A percentile compares a stretch with the other conserved stretches of the same genome.
Evolutionary conservation across 2,113 vertebrate genomes (phyloP).

Genomic region (Clupea harengus): DNA sequence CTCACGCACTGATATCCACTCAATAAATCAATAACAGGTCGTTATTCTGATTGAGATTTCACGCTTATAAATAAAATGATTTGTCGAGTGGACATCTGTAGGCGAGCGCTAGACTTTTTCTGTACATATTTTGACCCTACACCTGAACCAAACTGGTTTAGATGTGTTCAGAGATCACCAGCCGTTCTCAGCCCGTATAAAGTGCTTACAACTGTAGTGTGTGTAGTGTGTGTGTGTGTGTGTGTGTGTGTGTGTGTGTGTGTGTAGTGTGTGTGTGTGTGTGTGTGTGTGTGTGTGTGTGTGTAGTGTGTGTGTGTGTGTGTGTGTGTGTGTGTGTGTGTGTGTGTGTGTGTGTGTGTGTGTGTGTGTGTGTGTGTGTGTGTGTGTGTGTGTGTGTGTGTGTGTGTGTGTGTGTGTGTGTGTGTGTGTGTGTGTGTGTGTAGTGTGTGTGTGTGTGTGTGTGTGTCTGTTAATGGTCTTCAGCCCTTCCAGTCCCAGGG

Average conservation of each 20-base stretch:
- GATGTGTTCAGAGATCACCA: not conserved
- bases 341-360: not conserved
- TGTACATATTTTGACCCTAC: not conserved
- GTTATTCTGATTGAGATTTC: not conserved
- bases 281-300: not conserved
- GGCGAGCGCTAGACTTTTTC: not conserved
- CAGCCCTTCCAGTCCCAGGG: conserved; percentile 91
- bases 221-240: not conserved
- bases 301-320: not conserved
- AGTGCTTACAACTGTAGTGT: not conserved
- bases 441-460: not conserved
- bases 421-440: not conserved
- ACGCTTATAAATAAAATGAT: not conserved
- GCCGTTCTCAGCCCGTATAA: not conserved
- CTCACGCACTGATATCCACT: not conserved
- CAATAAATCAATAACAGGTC: not conserved
- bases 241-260: too few species aligned
- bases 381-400: not conserved
- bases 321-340: not conserved
- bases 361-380: not conserved
- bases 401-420: too few species aligned
- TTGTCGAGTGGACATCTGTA: not conserved
- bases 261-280: not conserved
- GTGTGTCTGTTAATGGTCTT: not conserved
- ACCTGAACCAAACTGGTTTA: not conserved